Evolutionary conservation across 2,113 vertebrate genomes (phyloP).

Genomic region (Cyanocitta stelleri): DNA sequence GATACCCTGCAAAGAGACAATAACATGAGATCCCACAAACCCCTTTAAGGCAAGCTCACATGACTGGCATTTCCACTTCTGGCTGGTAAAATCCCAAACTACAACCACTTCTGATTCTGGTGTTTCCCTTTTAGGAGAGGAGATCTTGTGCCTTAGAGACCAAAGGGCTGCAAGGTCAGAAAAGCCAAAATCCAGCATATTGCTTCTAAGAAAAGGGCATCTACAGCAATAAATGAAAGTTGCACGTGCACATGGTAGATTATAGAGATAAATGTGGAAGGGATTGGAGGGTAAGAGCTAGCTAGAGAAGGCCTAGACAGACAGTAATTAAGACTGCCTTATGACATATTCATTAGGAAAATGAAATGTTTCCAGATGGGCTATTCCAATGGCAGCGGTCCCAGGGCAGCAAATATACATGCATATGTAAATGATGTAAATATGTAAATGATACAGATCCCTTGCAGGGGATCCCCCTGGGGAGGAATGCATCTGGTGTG

Average conservation of each 20-base stretch:
- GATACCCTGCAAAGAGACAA: slow-evolving; percentile 72
- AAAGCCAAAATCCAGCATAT: not conserved
- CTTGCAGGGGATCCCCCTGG: too few relatives aligned
- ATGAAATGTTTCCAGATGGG: not conserved
- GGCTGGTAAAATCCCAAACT: not conserved
- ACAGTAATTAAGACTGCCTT: not conserved
- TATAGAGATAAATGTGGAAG: not conserved
- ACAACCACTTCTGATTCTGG: not conserved
- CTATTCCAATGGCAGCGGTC: not conserved
- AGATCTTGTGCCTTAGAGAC: not conserved
- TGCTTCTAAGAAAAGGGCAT: not conserved
- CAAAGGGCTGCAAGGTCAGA: not conserved
- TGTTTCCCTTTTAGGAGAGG: not conserved
- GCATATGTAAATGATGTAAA: not conserved
- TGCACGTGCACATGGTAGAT: not conserved
- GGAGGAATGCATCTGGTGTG: not conserved
- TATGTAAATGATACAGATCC: not conserved
- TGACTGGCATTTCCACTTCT: not conserved
- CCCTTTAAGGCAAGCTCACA: not conserved
- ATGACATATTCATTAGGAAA: not conserved
- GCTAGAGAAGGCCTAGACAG: not conserved
- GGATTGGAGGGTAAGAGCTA: not conserved
- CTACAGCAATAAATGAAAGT: not conserved
- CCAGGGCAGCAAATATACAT: not conserved
- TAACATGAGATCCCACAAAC: not conserved